These are phyloP conservation scores for Cecropterus lyciades DNA, from an alignment of 1,140 invertebrate species.

Conservation along the genomic window DNA sequence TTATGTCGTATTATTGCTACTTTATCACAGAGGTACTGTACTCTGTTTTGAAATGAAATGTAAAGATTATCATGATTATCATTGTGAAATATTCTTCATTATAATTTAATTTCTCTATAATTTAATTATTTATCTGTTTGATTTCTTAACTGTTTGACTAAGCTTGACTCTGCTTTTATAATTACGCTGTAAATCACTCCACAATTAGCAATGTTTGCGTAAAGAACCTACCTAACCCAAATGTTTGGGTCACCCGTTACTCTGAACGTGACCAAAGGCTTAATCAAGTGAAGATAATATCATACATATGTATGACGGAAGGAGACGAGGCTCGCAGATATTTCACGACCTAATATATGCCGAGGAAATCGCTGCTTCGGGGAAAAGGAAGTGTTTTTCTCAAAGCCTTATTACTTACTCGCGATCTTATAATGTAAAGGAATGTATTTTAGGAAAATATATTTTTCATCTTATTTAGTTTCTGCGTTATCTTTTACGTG, in stretches of 20 bases:
- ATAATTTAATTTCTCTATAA: too few relatives aligned
- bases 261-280: slow-evolving; percentile 2
- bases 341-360: slow-evolving; percentile 6
- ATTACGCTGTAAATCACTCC: neutral
- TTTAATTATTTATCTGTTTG: too few relatives aligned
- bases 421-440: too few relatives aligned
- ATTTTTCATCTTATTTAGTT: too few relatives aligned
- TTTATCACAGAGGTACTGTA: too few relatives aligned
- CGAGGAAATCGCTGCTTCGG: neutral
- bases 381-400: neutral
- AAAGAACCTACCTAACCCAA: neutral
- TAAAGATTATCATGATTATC: too few relatives aligned
- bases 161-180: slow-evolving; percentile 3
- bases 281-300: slow-evolving; percentile 20
- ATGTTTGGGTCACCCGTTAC: slow-evolving; percentile 6
- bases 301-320: slow-evolving; percentile 15
- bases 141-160: neutral
- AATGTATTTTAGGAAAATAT: too few relatives aligned
- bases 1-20: too few relatives aligned
- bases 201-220: slow-evolving; percentile 21
- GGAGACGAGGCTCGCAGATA: slow-evolving; percentile 4
- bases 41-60: too few relatives aligned
- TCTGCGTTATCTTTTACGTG: too few relatives aligned
- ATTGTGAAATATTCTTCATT: too few relatives aligned
- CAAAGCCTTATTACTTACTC: neutral